Conservation (phyloP, 2,888 invertebrate species). For the Caenorhabditis sp. region DNA sequence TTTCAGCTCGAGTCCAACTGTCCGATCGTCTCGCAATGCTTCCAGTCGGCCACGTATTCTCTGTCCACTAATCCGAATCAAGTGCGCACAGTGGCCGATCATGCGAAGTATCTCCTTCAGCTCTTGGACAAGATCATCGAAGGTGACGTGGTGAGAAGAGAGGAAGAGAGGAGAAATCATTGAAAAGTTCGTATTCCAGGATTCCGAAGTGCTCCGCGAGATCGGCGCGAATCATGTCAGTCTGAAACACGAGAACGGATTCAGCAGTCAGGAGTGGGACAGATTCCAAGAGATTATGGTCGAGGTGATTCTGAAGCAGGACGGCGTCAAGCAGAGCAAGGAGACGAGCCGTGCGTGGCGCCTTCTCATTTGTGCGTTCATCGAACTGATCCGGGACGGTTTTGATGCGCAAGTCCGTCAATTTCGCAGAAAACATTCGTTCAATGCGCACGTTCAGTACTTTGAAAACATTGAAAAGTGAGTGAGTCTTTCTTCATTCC, state of each 20-base stretch:
- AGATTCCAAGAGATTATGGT: slow-evolving; percentile 67
- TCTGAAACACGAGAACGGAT: slow-evolving; percentile 56
- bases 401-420: slow-evolving; percentile 66
- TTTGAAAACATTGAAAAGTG: slow-evolving; percentile 66
- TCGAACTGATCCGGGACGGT: slow-evolving; percentile 73
- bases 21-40: slow-evolving; percentile 62
- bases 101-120: slow-evolving; percentile 69
- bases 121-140: slow-evolving; percentile 73
- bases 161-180: slow-evolving; percentile 60
- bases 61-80: slow-evolving; percentile 54
- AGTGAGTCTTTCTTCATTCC: not conserved
- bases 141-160: slow-evolving; percentile 65
- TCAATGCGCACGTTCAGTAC: slow-evolving; percentile 67
- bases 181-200: slow-evolving; percentile 38
- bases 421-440: slow-evolving; percentile 66
- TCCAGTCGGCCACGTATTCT: slow-evolving; percentile 60
- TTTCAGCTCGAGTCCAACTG: slow-evolving; percentile 63
- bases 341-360: slow-evolving; percentile 76
- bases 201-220: slow-evolving; percentile 57
- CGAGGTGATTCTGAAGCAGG: slow-evolving; percentile 74
- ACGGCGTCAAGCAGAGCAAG: slow-evolving; percentile 75
- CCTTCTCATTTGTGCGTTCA: slow-evolving; percentile 71
- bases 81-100: slow-evolving; percentile 67
- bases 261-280: slow-evolving; percentile 59
- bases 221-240: slow-evolving; percentile 65